Percentiles rank a stretch among this genome's conserved stretches.
These are phyloP conservation scores for Potorous gilbertii DNA, from an alignment of 2,797 vertebrate species.

Conservation along the genomic window DNA sequence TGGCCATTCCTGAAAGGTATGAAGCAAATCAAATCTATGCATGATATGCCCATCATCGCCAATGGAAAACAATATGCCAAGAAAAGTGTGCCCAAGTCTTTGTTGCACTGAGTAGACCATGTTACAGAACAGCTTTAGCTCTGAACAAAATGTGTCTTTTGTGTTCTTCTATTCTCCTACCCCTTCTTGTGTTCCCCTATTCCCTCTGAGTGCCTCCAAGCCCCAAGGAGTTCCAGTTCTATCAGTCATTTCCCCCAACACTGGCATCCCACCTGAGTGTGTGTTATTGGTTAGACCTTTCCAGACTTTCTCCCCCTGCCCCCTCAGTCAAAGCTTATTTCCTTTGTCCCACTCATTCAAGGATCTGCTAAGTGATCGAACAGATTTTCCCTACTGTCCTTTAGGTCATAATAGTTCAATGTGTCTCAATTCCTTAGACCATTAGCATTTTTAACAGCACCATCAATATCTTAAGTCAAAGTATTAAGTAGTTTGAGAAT, in stretches of 20 bases:
- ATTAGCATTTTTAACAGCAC: not conserved
- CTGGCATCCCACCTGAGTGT: not conserved
- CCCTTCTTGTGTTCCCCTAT: not conserved
- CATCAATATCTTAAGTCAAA: not conserved
- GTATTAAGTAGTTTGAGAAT: not conserved
- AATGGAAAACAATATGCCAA: not conserved
- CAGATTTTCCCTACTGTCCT: not conserved
- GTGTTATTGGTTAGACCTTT: not conserved
- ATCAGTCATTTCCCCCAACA: not conserved
- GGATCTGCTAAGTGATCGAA: not conserved
- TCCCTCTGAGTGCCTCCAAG: not conserved
- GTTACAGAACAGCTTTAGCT: not conserved
- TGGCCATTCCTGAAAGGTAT: conserved; percentile 9
- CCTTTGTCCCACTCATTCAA: not conserved
- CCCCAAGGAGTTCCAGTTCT: not conserved
- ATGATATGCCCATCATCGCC: not conserved
- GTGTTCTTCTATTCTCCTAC: not conserved
- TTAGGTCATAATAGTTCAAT: not conserved
- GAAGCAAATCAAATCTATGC: not conserved
- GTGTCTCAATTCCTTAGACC: not conserved
- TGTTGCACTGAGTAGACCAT: not conserved
- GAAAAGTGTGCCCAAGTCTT: not conserved
- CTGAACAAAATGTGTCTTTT: not conserved
- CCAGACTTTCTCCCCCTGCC: not conserved
- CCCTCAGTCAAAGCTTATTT: not conserved